Evolutionary conservation across 2,113 vertebrate genomes (phyloP).

Genomic region (Alouatta palliata): DNA sequence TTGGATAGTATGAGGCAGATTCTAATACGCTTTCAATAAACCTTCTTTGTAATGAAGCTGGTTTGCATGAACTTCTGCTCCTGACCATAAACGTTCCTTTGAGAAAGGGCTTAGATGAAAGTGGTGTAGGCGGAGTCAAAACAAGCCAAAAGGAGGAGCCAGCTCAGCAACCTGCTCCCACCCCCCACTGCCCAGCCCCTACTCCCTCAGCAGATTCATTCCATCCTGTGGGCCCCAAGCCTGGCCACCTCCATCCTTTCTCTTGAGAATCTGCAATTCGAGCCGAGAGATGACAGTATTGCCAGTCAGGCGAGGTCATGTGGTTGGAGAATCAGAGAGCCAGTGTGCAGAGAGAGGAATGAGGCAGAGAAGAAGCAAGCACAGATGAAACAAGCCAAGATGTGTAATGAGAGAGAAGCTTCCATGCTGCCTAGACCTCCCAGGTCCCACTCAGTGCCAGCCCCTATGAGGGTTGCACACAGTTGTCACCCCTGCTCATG

Average conservation of each 20-base stretch:
- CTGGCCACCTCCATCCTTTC: background rate
- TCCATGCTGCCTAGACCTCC: too few species aligned
- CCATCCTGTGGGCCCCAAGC: too few species aligned
- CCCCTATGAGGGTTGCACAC: background rate
- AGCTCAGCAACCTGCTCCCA: background rate
- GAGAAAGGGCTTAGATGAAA: background rate
- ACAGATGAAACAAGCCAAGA: background rate
- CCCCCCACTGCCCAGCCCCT: accelerated
- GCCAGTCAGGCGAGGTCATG: too few species aligned
- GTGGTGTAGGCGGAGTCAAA: too few species aligned
- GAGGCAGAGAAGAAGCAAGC: background rate
- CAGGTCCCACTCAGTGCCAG: background rate
- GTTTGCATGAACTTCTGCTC: background rate
- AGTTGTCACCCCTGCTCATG: background rate
- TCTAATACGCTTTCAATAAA: background rate
- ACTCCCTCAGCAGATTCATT: background rate
- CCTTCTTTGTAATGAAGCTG: background rate
- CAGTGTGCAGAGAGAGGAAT: background rate
- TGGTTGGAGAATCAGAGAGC: background rate
- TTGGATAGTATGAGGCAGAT: background rate
- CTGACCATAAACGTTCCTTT: background rate
- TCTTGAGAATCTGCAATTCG: background rate
- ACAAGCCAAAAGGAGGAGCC: background rate
- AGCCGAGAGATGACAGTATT: background rate
- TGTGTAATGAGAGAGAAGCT: background rate